These are phyloP conservation scores for Drosophila sucinea DNA, from an alignment of 1,140 invertebrate species.

Conservation along the genomic window DNA sequence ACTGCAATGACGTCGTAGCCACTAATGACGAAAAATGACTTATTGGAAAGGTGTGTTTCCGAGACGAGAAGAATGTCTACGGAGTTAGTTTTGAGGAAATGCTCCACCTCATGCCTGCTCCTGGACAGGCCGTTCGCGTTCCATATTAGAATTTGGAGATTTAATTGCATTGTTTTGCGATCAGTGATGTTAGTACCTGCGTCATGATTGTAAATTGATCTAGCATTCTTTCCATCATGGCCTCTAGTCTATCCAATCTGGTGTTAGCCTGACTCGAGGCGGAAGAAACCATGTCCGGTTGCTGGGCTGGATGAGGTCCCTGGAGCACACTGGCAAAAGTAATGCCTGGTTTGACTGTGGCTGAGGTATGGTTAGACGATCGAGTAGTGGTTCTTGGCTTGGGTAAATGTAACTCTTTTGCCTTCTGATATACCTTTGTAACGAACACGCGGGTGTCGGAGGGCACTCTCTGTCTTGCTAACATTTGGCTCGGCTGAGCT, in stretches of 20 bases:
- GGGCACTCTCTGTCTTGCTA: too few species aligned
- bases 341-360: too few species aligned
- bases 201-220: too few species aligned
- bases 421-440: slow-evolving; percentile 3
- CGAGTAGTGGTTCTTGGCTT: neutral
- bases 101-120: neutral
- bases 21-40: neutral
- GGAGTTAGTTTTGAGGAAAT: neutral
- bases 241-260: neutral
- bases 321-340: too few species aligned
- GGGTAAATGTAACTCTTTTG: neutral
- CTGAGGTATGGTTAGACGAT: too few species aligned
- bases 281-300: neutral
- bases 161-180: too few species aligned
- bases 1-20: neutral
- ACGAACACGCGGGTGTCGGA: too few species aligned
- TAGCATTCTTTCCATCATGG: neutral
- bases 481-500: too few species aligned
- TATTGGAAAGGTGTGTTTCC: neutral
- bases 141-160: neutral
- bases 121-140: neutral
- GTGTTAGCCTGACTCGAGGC: neutral
- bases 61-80: neutral
- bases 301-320: neutral
- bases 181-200: too few species aligned